phyloP scores from a whole-genome alignment of 2,113 vertebrate species.

The Bufo gargarizans region DNA sequence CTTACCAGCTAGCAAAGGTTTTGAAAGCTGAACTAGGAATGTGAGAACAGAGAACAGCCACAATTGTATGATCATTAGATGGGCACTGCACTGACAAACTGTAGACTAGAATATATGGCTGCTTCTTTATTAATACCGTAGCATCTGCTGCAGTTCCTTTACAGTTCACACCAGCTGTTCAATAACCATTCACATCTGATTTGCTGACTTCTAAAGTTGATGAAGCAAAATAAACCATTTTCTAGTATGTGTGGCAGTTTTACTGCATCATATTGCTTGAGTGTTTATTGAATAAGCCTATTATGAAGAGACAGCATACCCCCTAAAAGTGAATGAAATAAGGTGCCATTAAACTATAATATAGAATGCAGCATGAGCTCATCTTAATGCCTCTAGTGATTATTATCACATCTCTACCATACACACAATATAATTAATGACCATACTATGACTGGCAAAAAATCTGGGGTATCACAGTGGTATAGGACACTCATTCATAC shows the following conservation, averaged over 20 bases:
- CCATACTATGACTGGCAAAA: not conserved
- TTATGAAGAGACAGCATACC: conserved; percentile 15
- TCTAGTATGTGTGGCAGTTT: conserved; percentile 40
- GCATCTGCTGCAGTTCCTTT: conserved; percentile 39
- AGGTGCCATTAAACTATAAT: conserved; percentile 1
- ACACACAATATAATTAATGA: not conserved
- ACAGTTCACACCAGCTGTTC: conserved; percentile 50
- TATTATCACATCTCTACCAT: not conserved
- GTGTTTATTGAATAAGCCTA: conserved; percentile 21
- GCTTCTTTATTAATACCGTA: conserved; percentile 44
- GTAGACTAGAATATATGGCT: conserved; percentile 29
- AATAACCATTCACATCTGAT: conserved; percentile 51
- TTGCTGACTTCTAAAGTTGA: conserved; percentile 16
- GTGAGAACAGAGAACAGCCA: no score
- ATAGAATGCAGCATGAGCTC: not conserved
- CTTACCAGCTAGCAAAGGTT: no score
- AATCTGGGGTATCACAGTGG: not conserved
- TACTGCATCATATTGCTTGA: conserved; percentile 29
- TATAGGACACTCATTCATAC: not conserved
- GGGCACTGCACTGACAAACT: conserved; percentile 5
- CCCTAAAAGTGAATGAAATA: not conserved
- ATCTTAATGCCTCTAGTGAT: not conserved
- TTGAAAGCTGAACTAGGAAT: no score
- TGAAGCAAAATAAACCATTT: conserved; percentile 37
- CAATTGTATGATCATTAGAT: conserved; percentile 10